Base-by-base conservation (phyloP, 2,113 vertebrate genomes). In the Pachyramphus minor region DNA sequence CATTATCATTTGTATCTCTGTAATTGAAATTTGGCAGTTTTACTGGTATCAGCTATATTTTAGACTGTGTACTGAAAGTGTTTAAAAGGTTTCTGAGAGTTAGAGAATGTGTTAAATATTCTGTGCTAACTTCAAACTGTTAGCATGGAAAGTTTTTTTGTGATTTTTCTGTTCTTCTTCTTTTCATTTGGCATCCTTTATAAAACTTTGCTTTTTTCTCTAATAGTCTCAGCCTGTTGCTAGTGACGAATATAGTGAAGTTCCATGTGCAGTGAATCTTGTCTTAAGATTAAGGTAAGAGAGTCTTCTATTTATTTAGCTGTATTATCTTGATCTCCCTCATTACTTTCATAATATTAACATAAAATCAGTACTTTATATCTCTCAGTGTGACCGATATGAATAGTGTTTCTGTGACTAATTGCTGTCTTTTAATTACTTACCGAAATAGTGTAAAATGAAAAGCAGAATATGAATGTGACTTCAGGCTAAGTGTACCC, bases 211-310 rank as follows among this genome's bases (percentile, higher is more conserved):
- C 24, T 33, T 87, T 56, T 93, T 96, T 49, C 80, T 95, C 85
- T 89, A 84, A 72, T 97, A 99, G 99, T 98, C 98, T 92, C 98
- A 98, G 93, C 98, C 99, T 37, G 98, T 97, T 85, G 98, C 98
- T 93, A 97, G 97, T 76, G 96, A 97, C 4, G 97, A 98, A 72
- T 98, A 98, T 93, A 98, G 96, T 96, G 98, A 98, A 97, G 97
- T 98, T 95, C 97, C 98, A 59, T 98, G 97, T 64, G 98, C 98
- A 3, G 98, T 99, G 96, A 99, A 99, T 98, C 99, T 99, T 97
- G 99, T 99, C 67, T 98, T 99, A 95, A 98, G 99, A 96, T 98
- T 99, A 98, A 99, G 99, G 99, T 99, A 98, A 99, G 98, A 84
- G 68, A 53, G 45, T 63, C 39, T 56, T 75, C 18, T 93, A 8